Conservation (phyloP, 2,113 vertebrate genomes). For the Esox niger region DNA sequence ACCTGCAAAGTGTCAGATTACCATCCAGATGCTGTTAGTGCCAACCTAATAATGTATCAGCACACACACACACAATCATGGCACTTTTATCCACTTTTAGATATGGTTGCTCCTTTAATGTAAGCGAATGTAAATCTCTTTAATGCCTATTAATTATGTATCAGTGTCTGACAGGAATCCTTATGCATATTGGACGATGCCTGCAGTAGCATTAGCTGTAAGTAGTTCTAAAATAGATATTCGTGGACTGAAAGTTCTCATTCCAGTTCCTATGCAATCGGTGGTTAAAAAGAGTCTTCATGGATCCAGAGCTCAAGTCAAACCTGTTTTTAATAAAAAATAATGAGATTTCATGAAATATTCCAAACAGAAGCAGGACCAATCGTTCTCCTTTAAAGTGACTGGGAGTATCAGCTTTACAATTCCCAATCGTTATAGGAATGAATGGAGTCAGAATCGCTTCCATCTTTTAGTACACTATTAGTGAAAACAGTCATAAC, state of each 20-base stretch:
- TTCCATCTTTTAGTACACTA: slow-evolving; percentile 70
- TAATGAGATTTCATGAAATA: slow-evolving; percentile 75
- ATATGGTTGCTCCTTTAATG: too few species aligned
- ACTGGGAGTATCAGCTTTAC: slow-evolving; percentile 64
- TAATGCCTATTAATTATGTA: too few species aligned
- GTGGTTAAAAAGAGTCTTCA: slow-evolving; percentile 26
- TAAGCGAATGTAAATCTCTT: too few species aligned
- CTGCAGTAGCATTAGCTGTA: too few species aligned
- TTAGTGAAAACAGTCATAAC: slow-evolving; percentile 70
- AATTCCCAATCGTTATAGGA: slow-evolving; percentile 59
- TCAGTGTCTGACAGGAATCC: too few species aligned
- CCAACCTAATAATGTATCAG: too few species aligned
- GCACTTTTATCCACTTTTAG: too few species aligned
- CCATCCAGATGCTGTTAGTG: too few species aligned
- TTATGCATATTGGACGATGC: too few species aligned
- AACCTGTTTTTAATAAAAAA: slow-evolving; percentile 70
- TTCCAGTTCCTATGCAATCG: slow-evolving; percentile 25
- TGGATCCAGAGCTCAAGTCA: slow-evolving; percentile 40
- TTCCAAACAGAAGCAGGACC: slow-evolving; percentile 75
- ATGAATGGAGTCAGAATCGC: slow-evolving; percentile 64
- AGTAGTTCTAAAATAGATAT: background rate
- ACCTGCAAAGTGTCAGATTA: too few species aligned
- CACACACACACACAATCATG: too few species aligned
- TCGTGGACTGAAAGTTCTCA: slow-evolving; percentile 21
- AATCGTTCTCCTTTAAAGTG: slow-evolving; percentile 52